phyloP scores from a whole-genome alignment of 2,797 vertebrate genomes.

The Schizopygopsis malacanthus region DNA sequence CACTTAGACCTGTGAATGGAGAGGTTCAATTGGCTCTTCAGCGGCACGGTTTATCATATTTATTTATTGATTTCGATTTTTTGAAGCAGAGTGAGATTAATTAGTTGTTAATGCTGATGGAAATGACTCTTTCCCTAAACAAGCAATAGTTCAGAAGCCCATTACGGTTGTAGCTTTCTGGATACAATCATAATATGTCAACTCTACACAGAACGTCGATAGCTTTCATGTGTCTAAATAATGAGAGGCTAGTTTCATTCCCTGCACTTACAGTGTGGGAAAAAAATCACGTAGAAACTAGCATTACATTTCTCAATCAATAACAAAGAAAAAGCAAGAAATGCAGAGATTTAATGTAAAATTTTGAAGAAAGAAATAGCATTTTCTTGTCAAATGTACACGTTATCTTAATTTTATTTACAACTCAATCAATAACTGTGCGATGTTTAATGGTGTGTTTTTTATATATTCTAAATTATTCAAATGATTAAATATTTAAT shows the following conservation, averaged over 20 bases:
- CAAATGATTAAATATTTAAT: too few relatives aligned
- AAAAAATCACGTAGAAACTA: too few relatives aligned
- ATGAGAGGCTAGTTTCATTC: neutral
- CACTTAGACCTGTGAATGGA: conserved; percentile 19
- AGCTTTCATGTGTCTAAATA: neutral
- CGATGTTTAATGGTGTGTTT: too few relatives aligned
- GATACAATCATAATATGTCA: neutral
- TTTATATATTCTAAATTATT: too few relatives aligned
- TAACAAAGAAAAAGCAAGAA: too few relatives aligned
- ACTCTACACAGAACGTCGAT: neutral
- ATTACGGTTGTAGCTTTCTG: neutral
- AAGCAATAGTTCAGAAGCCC: conserved; percentile 14
- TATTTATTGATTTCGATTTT: neutral
- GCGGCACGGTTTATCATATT: conserved; percentile 34
- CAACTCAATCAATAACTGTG: too few relatives aligned
- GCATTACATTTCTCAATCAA: neutral
- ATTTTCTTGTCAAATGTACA: neutral
- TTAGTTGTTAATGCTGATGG: conserved; percentile 42
- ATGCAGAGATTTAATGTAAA: too few relatives aligned
- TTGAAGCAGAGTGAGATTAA: conserved; percentile 29
- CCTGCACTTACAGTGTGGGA: neutral
- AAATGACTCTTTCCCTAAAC: conserved; percentile 15
- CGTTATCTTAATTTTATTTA: too few relatives aligned
- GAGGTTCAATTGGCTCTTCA: neutral
- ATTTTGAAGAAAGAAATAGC: too few relatives aligned